A percentile compares a stretch with the other conserved stretches of the same genome.
Conservation (phyloP, 2,888 invertebrate species). For the Caenorhabditis sp. region DNA sequence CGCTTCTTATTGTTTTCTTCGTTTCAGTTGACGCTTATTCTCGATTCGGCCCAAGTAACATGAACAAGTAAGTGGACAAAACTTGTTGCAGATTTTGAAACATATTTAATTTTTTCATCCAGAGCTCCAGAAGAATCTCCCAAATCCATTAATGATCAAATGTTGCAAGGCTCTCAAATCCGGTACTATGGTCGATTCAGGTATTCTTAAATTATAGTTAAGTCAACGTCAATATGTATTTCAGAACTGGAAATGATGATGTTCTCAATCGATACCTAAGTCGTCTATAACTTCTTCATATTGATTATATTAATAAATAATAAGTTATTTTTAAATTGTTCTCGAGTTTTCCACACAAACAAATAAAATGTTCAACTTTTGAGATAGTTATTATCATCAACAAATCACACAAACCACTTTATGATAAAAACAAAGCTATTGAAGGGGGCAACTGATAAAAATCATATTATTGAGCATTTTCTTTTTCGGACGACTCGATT, state of each 20-base stretch:
- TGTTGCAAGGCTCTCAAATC: constrained; percentile 37
- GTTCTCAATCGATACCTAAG: neutral
- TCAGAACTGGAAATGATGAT: neutral
- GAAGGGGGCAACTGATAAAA: neutral
- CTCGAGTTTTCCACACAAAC: neutral
- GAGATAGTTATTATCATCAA: neutral
- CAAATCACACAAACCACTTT: neutral
- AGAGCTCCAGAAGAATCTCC: neutral
- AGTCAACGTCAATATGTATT: neutral
- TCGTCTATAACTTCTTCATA: neutral
- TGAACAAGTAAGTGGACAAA: neutral
- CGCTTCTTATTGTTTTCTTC: neutral
- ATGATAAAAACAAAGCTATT: neutral
- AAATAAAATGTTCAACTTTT: neutral
- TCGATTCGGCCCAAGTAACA: neutral
- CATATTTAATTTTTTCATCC: neutral
- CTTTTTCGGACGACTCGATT: neutral
- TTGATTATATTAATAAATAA: too few relatives aligned
- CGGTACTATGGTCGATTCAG: constrained; percentile 42
- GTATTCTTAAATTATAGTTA: neutral
- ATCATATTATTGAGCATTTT: neutral
- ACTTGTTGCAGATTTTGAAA: neutral
- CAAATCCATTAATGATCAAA: constrained; percentile 38
- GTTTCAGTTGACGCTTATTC: neutral
- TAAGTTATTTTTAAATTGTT: too few relatives aligned